Evolutionary conservation across 1,140 invertebrate genomes (phyloP).

Genomic region (Euura lappo): DNA sequence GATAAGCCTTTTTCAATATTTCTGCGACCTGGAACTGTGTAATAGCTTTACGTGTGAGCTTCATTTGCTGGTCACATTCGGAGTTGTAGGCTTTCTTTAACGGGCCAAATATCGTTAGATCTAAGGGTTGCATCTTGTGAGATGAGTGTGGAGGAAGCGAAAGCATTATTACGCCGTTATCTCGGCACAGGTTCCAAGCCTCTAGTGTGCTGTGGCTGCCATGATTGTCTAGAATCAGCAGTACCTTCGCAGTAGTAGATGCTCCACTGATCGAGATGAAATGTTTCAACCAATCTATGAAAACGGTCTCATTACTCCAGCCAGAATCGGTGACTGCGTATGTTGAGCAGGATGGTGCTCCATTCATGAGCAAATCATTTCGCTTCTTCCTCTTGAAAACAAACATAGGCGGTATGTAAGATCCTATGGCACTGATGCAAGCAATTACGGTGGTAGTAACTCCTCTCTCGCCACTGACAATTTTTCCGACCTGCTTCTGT

Average conservation of each 20-base stretch:
- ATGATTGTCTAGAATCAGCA: constrained; percentile 43
- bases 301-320: constrained; percentile 43
- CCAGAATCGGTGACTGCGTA: constrained; percentile 33
- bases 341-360: constrained; percentile 30
- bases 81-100: constrained; percentile 40
- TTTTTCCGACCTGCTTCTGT: constrained; percentile 48
- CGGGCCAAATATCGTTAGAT: constrained; percentile 36
- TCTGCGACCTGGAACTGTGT: too few species aligned
- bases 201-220: constrained; percentile 38
- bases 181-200: constrained; percentile 41
- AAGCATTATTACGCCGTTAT: constrained; percentile 37
- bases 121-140: constrained; percentile 47
- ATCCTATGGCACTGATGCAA: constrained; percentile 35
- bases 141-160: constrained; percentile 41
- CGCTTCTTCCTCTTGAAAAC: constrained; percentile 33
- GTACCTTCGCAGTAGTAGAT: constrained; percentile 30
- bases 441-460: constrained; percentile 51
- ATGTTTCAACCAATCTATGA: constrained; percentile 41
- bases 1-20: too few species aligned
- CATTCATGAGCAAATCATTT: constrained; percentile 32
- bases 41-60: too few species aligned
- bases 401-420: constrained; percentile 41
- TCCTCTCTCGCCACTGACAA: constrained; percentile 52
- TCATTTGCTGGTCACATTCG: too few species aligned
- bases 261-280: constrained; percentile 33